Percentiles rank a stretch among this genome's conserved stretches.
Conservation (phyloP, 2,888 invertebrate genomes). For the Polietes domitor region DNA sequence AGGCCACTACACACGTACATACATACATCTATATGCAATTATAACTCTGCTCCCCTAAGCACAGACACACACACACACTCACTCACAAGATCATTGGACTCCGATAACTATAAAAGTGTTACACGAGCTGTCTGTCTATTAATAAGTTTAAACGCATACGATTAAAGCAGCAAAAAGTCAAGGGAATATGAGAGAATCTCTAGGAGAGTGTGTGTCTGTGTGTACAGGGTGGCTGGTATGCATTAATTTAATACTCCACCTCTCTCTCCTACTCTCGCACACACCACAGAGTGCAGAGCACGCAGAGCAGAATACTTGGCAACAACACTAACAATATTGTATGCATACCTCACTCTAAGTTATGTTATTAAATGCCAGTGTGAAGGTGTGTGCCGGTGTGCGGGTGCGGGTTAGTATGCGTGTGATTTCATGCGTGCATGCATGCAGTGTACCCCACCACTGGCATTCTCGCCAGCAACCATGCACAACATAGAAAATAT, state of each 20-base stretch:
- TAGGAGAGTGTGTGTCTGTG: not conserved
- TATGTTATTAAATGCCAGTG: not conserved
- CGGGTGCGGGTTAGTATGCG: not conserved
- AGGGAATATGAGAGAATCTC: not conserved
- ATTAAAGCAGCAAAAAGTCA: not conserved
- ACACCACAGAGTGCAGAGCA: not conserved
- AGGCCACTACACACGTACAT: not conserved
- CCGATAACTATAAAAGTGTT: not conserved
- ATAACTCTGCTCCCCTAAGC: too few species aligned
- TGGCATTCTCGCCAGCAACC: not conserved
- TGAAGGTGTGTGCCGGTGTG: not conserved
- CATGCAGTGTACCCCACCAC: not conserved
- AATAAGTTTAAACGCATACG: constrained; percentile 13
- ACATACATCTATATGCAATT: too few species aligned
- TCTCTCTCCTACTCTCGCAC: not conserved
- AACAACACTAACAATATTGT: constrained; percentile 19
- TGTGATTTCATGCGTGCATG: not conserved
- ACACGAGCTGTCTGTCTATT: not conserved
- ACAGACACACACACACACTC: not conserved
- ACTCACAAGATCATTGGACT: too few species aligned
- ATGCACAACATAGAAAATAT: not conserved
- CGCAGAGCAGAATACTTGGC: not conserved
- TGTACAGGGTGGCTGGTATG: not conserved
- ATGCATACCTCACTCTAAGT: not conserved
- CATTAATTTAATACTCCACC: not conserved